Percentiles rank a stretch among this genome's conserved stretches.
phyloP scores from a whole-genome alignment of 1,140 invertebrate species.

The Drosophila novamexicana region DNA sequence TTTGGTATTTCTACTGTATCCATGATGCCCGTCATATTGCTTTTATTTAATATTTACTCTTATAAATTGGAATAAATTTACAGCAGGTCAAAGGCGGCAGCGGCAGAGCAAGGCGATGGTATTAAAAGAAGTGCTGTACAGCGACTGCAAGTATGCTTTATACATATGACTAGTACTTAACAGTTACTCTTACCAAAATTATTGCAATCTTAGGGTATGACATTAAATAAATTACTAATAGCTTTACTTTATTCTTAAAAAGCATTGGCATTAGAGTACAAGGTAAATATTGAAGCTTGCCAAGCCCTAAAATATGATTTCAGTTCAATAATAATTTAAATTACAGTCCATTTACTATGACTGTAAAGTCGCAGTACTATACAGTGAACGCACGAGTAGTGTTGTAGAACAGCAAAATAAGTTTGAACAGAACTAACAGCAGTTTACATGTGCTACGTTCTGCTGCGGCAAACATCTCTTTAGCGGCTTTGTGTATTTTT shows the following conservation, averaged over 20 bases:
- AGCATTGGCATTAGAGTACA: no score
- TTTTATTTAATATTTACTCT: constrained; percentile 35
- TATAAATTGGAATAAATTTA: constrained; percentile 61
- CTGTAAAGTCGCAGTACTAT: background rate
- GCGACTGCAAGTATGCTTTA: background rate
- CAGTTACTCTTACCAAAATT: background rate
- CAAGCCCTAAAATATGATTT: background rate
- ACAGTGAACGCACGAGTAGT: background rate
- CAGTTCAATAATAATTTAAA: background rate
- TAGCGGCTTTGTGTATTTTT: constrained; percentile 5
- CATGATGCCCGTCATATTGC: constrained; percentile 79
- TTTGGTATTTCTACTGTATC: constrained; percentile 84
- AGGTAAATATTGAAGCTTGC: background rate
- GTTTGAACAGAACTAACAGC: constrained; percentile 21
- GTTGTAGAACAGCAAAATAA: constrained; percentile 1
- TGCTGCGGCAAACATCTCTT: constrained; percentile 13
- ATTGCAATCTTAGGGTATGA: no score
- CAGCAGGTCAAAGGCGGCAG: constrained; percentile 63
- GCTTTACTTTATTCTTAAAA: no score
- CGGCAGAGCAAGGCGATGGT: constrained; percentile 49
- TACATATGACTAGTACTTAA: background rate
- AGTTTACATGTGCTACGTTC: constrained; percentile 35
- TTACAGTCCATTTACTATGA: background rate
- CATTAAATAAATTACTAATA: background rate
- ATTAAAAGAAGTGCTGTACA: constrained; percentile 25